phyloP scores from a whole-genome alignment of 2,888 invertebrate species.

The Andrena hattorfiana region DNA sequence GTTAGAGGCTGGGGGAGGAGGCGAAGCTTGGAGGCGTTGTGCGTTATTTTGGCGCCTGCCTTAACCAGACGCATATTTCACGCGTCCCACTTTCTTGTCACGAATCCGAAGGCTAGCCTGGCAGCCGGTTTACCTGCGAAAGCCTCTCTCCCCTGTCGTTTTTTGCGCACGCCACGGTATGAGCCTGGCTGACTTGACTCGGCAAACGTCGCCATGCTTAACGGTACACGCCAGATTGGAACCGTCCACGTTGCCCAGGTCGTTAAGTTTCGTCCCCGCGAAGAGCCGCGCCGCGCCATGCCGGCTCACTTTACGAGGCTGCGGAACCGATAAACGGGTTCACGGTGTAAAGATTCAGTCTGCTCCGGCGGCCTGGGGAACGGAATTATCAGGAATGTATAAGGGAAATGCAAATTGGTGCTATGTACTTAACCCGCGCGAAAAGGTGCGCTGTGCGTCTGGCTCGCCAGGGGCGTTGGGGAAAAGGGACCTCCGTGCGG shows the following conservation, averaged over 20 bases:
- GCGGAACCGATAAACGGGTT: conserved; percentile 56
- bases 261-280: conserved; percentile 59
- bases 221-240: conserved; percentile 72
- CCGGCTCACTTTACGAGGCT: conserved; percentile 22
- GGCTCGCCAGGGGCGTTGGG: conserved; percentile 16
- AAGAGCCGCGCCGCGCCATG: conserved; percentile 7
- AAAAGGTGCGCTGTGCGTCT: conserved; percentile 7
- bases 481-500: background rate
- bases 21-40: conserved; percentile 33
- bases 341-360: conserved; percentile 41
- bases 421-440: conserved; percentile 1
- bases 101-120: conserved; percentile 45
- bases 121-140: conserved; percentile 62
- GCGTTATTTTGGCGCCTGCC: conserved; percentile 69
- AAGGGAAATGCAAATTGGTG: conserved; percentile 36
- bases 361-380: background rate
- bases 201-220: conserved; percentile 67
- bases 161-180: conserved; percentile 60
- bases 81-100: conserved; percentile 69
- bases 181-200: conserved; percentile 48
- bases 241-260: conserved; percentile 51
- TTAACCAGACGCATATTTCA: conserved; percentile 70
- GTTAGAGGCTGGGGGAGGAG: background rate
- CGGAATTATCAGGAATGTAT: conserved; percentile 32
- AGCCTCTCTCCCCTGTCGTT: conserved; percentile 64